Conservation (phyloP, 2,888 invertebrate genomes). For the Bombylius major region DNA sequence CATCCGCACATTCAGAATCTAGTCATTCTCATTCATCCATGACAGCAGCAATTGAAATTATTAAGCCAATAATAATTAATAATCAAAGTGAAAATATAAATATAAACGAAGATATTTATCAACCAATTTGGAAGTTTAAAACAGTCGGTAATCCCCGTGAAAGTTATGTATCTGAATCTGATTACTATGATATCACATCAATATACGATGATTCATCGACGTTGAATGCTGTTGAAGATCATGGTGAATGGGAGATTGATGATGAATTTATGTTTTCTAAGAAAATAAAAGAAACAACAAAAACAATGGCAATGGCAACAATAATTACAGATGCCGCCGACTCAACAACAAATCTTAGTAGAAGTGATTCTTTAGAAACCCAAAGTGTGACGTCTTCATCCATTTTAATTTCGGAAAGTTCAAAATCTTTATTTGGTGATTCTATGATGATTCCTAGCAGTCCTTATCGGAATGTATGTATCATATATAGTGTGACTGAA, state of each 20-base stretch:
- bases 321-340: background rate
- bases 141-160: constrained; percentile 28
- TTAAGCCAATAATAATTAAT: background rate
- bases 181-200: constrained; percentile 8
- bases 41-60: background rate
- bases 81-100: no score
- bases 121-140: constrained; percentile 36
- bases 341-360: background rate
- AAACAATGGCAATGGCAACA: background rate
- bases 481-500: constrained; percentile 28
- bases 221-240: constrained; percentile 23
- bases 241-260: constrained; percentile 35
- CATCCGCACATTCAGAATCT: background rate
- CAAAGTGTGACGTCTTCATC: background rate
- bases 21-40: background rate
- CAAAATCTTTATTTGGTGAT: background rate
- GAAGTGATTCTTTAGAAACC: background rate
- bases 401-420: background rate
- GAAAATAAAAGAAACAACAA: constrained; percentile 3
- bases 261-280: constrained; percentile 33
- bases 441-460: background rate
- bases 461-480: constrained; percentile 27
- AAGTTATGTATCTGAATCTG: constrained; percentile 16
- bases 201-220: constrained; percentile 12
- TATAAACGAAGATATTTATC: constrained; percentile 32